Conservation (phyloP, 2,113 vertebrate genomes). For the Pterocles gutturalis region DNA sequence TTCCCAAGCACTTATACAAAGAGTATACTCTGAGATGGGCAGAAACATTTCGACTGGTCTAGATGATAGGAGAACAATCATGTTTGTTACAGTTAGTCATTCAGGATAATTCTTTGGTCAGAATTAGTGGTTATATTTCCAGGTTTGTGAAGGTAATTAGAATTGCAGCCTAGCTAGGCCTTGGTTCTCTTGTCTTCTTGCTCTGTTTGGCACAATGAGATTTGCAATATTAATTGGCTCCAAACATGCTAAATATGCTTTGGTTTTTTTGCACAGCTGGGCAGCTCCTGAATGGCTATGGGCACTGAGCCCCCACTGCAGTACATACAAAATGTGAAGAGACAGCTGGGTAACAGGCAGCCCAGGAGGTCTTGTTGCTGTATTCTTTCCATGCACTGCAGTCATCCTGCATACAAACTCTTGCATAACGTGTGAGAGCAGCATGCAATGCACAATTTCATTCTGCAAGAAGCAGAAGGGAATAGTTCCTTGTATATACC, state of each 20-base stretch:
- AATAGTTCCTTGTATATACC: background rate
- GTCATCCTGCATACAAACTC: background rate
- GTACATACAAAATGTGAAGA: background rate
- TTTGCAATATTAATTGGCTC: background rate
- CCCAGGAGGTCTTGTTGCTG: background rate
- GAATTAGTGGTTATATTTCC: background rate
- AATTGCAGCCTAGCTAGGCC: background rate
- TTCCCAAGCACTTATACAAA: background rate
- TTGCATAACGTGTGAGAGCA: background rate
- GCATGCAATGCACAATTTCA: background rate
- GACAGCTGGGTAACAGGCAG: background rate
- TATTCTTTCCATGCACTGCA: background rate
- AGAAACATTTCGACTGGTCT: background rate
- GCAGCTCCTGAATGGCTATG: background rate
- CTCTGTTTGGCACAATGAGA: background rate
- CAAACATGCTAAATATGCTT: background rate
- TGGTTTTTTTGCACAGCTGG: slow-evolving; percentile 9
- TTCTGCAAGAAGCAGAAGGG: background rate
- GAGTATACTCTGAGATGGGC: background rate
- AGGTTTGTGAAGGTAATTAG: background rate
- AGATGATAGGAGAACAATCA: background rate
- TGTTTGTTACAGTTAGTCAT: background rate
- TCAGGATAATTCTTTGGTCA: background rate
- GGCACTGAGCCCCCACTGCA: background rate
- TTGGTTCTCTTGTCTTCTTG: background rate